Evolutionary conservation across 2,113 vertebrate genomes (phyloP), one percentile per base, ranked within the genome.

Genomic region (Planiliza haematocheilus): DNA sequence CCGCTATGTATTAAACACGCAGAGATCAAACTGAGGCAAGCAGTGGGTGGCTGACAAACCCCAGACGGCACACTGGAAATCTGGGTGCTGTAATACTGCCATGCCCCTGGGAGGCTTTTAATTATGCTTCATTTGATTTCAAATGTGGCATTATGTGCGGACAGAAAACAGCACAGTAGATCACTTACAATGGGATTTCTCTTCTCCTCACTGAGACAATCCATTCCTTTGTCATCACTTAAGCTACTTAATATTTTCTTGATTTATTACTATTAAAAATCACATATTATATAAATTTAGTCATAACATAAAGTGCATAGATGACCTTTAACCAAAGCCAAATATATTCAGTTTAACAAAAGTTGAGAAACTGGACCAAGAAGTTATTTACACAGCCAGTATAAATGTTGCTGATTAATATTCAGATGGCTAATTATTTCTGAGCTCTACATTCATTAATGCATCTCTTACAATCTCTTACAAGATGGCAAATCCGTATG

Each of bases 101-200:
- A 45, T n/a, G 52, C 55, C 63, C 53, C 39, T 57, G 67, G 66
- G 7, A 85, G 73, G 14, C 58, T 83, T 84, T 84, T 82, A 86
- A 88, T 88, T 84, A 85, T 70, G 53, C 45, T 74, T 82, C 30
- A 82, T 83, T 81, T 83, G 3, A 85, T 86, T 85, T 86, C 51
- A 77, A 63, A 81, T 84, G 65, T 57, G 53, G 10, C 70, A 59
- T 76, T 66, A 79, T 70, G 50, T 60, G 58, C 62, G n/a, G 58
- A 64, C 14, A 70, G 37, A 72, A 73, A 86, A 72, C 58, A 77
- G 36, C 2, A 14, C 10, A 61, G 13, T 8, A 84, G 17, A 79
- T 77, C 59, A 63, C 7, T 11, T 63, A 56, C 45, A 18, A 30
- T 21, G 8, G 24, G 13, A 34, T 7, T 50, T 73, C 13, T 64